These are phyloP conservation scores for Haemorhous mexicanus DNA, from an alignment of 2,113 vertebrate species.

Conservation along the genomic window DNA sequence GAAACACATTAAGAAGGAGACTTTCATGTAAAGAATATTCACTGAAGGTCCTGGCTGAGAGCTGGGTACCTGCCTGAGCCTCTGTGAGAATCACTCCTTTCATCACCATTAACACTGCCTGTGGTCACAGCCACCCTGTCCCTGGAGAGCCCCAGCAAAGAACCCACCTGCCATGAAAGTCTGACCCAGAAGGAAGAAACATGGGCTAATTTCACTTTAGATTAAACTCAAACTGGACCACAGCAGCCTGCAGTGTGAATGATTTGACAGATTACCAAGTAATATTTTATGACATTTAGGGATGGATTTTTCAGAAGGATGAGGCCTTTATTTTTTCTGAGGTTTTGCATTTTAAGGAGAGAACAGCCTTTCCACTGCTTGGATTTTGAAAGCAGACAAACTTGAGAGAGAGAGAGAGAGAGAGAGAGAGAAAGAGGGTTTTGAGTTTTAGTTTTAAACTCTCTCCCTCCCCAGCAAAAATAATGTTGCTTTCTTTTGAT, in stretches of 20 bases:
- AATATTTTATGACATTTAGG: slow-evolving; percentile 51
- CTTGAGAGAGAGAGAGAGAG: not conserved
- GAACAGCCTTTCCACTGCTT: not conserved
- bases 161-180: not conserved
- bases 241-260: not conserved
- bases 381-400: not conserved
- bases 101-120: not conserved
- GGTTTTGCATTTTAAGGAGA: slow-evolving; percentile 31
- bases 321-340: not conserved
- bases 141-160: not conserved
- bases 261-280: not conserved
- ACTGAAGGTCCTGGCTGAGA: not conserved
- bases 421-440: not conserved
- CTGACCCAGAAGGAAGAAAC: not conserved
- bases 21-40: not conserved
- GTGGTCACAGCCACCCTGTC: not conserved
- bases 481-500: not conserved
- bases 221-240: not conserved
- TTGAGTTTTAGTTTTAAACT: not conserved
- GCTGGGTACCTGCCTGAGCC: not conserved
- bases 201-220: not conserved
- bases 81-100: not conserved
- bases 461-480: not conserved
- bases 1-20: not conserved
- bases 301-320: slow-evolving; percentile 45